Evolutionary conservation across 2,888 invertebrate genomes (phyloP), one percentile per base, ranked within the genome.

Genomic region (Leucophora obtusa): DNA sequence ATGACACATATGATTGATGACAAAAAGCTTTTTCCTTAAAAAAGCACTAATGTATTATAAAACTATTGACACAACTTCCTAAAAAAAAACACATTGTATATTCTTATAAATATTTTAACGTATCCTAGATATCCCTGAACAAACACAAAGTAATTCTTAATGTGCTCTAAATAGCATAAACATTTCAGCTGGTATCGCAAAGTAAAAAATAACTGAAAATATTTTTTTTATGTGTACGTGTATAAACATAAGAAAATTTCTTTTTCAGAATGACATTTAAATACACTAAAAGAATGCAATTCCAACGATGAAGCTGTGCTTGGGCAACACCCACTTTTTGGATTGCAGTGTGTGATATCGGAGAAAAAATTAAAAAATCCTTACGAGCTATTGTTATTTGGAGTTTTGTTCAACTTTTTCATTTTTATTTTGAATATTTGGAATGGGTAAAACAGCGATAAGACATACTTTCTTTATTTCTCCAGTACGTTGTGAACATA

Each of bases 151-250:
- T 60, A 60, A 43, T 35, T 59, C 58, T 53, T 65, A 65, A 58
- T 50, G 50, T 51, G 63, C 63, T 63, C 33, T 59, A 69, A 70
- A 58, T 35, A 35, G 60, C 43, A 54, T 21, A 43, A 62, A 71
- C 17, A 15, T 71, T 56, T 54, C 33, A 71, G 54, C 62, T 71
- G 71, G 43, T 71, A 47, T 38, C 71, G 28, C 43, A 59, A 69
- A 59, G 35, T 59, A 59, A 50, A 17, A 28, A 50, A 50, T 14
- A 28, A 28, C 9, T n/a, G 38, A 38, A 10, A 38, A 38, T 14
- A 2, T 38, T 11, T 11, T 11, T 38, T 35, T 2, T 38, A 38
- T 38, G 11, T 14, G 6, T 11, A 38, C 14, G 38, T 11, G 38
- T 38, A 6, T 38, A 35, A 35, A 35, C 8, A 38, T 38, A 38